Percentiles rank a stretch among this genome's conserved stretches.
These are phyloP conservation scores for Lasioglossum figueresi DNA, from an alignment of 2,888 invertebrate species.

Conservation along the genomic window DNA sequence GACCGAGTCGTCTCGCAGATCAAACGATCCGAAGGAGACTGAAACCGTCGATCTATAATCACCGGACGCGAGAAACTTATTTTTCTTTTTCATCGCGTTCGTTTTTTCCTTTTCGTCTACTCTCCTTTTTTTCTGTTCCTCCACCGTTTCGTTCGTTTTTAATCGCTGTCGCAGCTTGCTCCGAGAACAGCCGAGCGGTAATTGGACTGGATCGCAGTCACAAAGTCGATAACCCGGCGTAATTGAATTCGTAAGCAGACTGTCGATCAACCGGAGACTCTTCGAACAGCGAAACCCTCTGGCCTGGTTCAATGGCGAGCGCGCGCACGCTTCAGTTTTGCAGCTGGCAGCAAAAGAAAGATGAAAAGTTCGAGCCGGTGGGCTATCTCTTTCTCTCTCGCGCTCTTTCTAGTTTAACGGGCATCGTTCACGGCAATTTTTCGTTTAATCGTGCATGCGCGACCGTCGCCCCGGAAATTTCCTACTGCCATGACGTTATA, in stretches of 20 bases:
- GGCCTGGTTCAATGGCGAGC: constrained; percentile 41
- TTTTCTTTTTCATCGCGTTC: not conserved
- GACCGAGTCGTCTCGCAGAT: constrained; percentile 40
- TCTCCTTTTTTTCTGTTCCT: constrained; percentile 35
- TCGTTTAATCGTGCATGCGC: constrained; percentile 60
- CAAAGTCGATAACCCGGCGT: constrained; percentile 69
- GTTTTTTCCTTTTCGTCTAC: not conserved
- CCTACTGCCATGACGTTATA: constrained; percentile 40
- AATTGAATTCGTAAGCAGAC: constrained; percentile 72
- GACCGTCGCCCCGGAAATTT: constrained; percentile 40
- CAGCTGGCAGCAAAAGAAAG: constrained; percentile 56
- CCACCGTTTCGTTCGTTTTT: constrained; percentile 40
- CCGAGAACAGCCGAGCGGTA: constrained; percentile 54
- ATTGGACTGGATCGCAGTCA: constrained; percentile 68
- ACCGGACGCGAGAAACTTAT: constrained; percentile 52
- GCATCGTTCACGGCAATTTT: constrained; percentile 55
- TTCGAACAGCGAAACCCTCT: constrained; percentile 31
- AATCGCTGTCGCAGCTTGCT: constrained; percentile 64
- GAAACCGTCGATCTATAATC: constrained; percentile 54
- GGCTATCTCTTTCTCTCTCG: not conserved
- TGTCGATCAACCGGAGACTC: constrained; percentile 66
- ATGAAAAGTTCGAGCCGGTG: constrained; percentile 47
- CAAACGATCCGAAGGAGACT: constrained; percentile 51
- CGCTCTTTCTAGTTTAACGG: not conserved
- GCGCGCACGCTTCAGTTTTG: constrained; percentile 46